Evolutionary conservation across 1,140 invertebrate genomes (phyloP).

Genomic region (Lepidostoma basale): DNA sequence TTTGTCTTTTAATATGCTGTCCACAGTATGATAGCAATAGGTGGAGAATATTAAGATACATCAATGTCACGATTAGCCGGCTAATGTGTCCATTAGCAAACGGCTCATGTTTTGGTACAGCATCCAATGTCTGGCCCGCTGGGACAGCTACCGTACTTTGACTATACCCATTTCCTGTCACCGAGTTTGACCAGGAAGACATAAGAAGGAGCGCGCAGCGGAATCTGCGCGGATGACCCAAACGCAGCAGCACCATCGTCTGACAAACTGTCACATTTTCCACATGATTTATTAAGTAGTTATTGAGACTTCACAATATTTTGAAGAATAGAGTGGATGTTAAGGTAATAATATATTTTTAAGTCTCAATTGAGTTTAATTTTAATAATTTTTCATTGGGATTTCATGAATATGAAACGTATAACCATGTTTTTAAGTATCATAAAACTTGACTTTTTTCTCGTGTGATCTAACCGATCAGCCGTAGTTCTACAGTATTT

Average conservation of each 20-base stretch:
- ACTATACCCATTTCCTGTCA: too few species aligned
- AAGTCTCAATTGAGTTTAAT: slow-evolving; percentile 44
- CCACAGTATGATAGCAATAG: slow-evolving; percentile 29
- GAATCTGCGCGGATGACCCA: slow-evolving; percentile 13
- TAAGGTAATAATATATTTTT: slow-evolving; percentile 45
- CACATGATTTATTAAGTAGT: slow-evolving; percentile 41
- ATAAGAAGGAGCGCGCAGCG: too few species aligned
- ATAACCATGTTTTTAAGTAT: slow-evolving; percentile 30
- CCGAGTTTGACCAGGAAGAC: not conserved
- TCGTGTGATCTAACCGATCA: slow-evolving; percentile 22
- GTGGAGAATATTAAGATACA: slow-evolving; percentile 22
- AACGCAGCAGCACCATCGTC: slow-evolving; percentile 19
- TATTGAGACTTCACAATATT: slow-evolving; percentile 38
- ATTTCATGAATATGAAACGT: slow-evolving; percentile 36
- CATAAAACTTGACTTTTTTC: slow-evolving; percentile 31
- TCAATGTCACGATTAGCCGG: slow-evolving; percentile 4
- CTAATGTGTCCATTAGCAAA: not conserved
- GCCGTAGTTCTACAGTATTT: slow-evolving; percentile 27
- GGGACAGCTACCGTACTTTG: slow-evolving; percentile 5
- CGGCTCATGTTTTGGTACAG: slow-evolving; percentile 14
- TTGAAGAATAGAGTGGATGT: slow-evolving; percentile 41
- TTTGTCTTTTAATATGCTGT: slow-evolving; percentile 39
- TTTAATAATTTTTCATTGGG: slow-evolving; percentile 42
- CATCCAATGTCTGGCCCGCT: slow-evolving; percentile 17
- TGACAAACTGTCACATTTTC: slow-evolving; percentile 45